Base-by-base conservation (phyloP, 2,113 vertebrate genomes). In the Daphoenositta chrysoptera region DNA sequence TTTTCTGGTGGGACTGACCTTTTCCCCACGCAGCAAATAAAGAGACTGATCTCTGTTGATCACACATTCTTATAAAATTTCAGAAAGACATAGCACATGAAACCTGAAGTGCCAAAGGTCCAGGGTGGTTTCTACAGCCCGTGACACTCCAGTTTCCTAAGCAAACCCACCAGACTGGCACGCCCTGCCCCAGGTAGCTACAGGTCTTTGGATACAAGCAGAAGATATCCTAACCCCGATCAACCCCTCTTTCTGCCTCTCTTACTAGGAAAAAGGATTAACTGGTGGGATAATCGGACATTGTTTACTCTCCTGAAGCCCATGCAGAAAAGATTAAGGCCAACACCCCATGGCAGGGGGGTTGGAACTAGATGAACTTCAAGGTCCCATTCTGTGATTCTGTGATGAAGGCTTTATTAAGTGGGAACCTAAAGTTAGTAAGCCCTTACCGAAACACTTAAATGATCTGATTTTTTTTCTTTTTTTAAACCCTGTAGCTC, bases 291-390 rank as follows among this genome's bases (percentile, higher is more conserved):
- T 96, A 93, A 97, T 94, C 92, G 95, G 94, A 81, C 88, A 90
- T 82, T 93, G 92, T 92, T 95, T 96, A 96, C 93, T 83, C 72
- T 86, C 56, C 60, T 71, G 15, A 35, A 81, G 60, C 60, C 71
- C 77, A 89, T 48, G 71, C 35, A 90, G 82, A 91, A 88, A 94
- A 90, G 92, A 96, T 96, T 96, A 96, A 94, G 93, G 93, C 68
- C 86, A 95, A 69, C n/a, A 13, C 53, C 31, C 40, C 68, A 50
- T n/a, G 23, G 7, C 61, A 86, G 54, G 61, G 82, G 61, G 35
- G 23, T 1, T 81, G 76, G 48, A 68, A 75, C 42, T 19, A 37
- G 24, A 75, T 87, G 76, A 91, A 69, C 61, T 63, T 56, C 61
- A 75, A 69, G 61, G 54, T 75, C 54, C 35, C 47, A 81, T 37